Percentiles rank a stretch among this genome's conserved stretches.
phyloP scores from a whole-genome alignment of 2,797 vertebrate genomes.

The Crypturellus tataupa region DNA sequence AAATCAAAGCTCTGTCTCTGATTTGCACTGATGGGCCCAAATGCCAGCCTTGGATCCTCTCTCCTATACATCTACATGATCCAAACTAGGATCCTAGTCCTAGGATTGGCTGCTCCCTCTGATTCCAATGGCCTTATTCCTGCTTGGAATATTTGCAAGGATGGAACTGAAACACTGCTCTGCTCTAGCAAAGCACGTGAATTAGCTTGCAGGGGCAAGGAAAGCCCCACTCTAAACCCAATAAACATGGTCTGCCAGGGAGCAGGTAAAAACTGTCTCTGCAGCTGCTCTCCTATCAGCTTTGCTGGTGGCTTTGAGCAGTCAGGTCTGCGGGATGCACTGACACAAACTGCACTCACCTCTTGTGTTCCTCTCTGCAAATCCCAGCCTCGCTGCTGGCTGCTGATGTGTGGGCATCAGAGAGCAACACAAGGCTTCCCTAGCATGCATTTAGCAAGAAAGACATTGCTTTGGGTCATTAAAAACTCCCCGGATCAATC shows the following conservation, averaged over 20 bases:
- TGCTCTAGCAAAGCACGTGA: not conserved
- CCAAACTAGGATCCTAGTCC: not conserved
- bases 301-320: not conserved
- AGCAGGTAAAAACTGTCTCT: not conserved
- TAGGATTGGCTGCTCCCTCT: not conserved
- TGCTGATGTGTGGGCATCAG: fast-evolving
- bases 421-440: not conserved
- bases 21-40: fast-evolving
- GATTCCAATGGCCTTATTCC: not conserved
- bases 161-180: not conserved
- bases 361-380: not conserved
- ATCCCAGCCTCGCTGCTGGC: not conserved
- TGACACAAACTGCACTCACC: not conserved
- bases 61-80: too few species aligned
- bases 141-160: not conserved
- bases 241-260: not conserved
- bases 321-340: not conserved
- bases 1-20: not conserved
- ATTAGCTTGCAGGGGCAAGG: not conserved
- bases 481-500: not conserved
- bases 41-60: not conserved
- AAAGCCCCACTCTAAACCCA: not conserved
- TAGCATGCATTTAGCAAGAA: not conserved
- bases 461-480: not conserved
- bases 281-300: not conserved